Percentiles rank a stretch among this genome's conserved stretches.
phyloP scores from a whole-genome alignment of 2,888 invertebrate genomes.

The Troglohyphantes excavatus region DNA sequence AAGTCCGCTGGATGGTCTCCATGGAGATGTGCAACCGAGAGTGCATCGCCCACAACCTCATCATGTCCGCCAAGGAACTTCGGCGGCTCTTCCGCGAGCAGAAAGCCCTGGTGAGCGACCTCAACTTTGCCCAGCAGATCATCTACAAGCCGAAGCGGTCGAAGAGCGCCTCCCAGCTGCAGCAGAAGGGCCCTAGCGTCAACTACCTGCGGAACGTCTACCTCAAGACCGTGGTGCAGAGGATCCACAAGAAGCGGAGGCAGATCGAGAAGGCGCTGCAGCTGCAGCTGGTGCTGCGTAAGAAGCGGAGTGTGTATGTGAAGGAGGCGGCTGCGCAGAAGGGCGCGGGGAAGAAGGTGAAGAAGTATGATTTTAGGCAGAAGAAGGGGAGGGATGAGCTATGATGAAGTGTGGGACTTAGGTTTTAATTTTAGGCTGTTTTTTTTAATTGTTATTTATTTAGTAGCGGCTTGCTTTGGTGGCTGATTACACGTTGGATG shows the following conservation, averaged over 20 bases:
- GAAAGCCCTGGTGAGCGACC: conserved; percentile 43
- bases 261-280: conserved; percentile 58
- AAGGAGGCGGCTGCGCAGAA: background rate
- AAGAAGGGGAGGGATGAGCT: conserved; percentile 54
- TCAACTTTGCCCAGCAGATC: conserved; percentile 63
- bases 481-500: background rate
- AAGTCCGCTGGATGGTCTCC: conserved; percentile 73
- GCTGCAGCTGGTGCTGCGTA: conserved; percentile 43
- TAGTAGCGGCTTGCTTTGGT: background rate
- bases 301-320: conserved; percentile 42
- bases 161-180: background rate
- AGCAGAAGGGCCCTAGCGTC: conserved; percentile 22
- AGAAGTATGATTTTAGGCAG: background rate
- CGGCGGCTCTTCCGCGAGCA: conserved; percentile 55
- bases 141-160: conserved; percentile 32
- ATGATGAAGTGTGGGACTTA: conserved; percentile 26
- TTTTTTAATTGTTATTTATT: background rate
- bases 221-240: conserved; percentile 36
- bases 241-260: conserved; percentile 53
- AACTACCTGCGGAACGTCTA: conserved; percentile 65
- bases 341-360: background rate
- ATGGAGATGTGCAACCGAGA: conserved; percentile 77
- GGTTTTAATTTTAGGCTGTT: conserved; percentile 11
- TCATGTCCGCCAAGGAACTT: conserved; percentile 57
- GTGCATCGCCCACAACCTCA: conserved; percentile 76